Base-by-base conservation (phyloP, 1,140 invertebrate genomes). In the Melipona quadrifasciata region DNA sequence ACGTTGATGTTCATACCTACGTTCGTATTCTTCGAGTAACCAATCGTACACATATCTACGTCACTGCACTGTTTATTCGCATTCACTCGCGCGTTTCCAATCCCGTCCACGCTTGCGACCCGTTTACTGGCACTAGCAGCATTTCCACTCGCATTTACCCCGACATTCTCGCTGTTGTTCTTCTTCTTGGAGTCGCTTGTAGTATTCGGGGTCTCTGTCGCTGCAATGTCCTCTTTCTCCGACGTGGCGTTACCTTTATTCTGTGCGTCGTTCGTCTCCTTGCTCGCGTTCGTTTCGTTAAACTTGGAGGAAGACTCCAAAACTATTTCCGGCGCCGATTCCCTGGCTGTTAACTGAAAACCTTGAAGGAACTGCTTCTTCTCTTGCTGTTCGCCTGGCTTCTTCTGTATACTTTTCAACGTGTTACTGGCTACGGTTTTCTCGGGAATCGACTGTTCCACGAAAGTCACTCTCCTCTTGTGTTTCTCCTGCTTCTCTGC, bases 361-460 rank as follows among this genome's bases (percentile, higher is more conserved):
- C 91, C 83, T 11, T 94, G 93, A 3, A 94, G 80, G 21, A 94
- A 93, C 24, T 93, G 91, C 51, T 93, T 94, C 19, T 94, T 94
- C 1, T 91, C 93, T 11, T 88, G 86, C 19, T 91, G 90, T 8
- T 94, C 93, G 0, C 85, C 85, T 1, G 86, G 47, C 55, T 89
- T 91, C 24, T 93, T 93, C 0, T 79, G 8, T 47, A 86, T 70
- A 10, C 58, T 87, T 27, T 89, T 91, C 10, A 58, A 75, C 24
- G 51, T n/a, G 6, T 79, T 80, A 5, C 17, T 61, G 31, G 27
- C 61, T 24, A 39, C 27, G 0, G n/a, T 70, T 8, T 82, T 84
- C 34, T 91, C 88, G 0, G 85, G 57, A 2, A 16, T 67, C 16
- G 27, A 14, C 31, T n/a, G 83, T 27, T 93, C 91, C 12, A 85